phyloP scores from a whole-genome alignment of 2,888 invertebrate genomes.

The Oligia strigilis region DNA sequence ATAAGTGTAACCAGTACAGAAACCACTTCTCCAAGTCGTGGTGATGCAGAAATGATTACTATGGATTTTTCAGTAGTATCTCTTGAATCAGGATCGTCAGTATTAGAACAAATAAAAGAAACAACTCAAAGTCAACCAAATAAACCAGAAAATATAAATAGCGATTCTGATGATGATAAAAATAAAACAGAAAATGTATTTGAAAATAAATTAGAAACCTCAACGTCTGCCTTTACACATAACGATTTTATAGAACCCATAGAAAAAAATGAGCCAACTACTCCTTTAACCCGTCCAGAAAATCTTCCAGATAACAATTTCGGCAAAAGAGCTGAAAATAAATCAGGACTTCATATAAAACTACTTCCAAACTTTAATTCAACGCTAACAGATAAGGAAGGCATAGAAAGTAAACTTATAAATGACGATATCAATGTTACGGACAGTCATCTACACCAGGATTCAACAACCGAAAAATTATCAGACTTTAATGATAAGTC shows the following conservation, averaged over 20 bases:
- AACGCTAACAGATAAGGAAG: slow-evolving; percentile 4
- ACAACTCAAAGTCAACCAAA: slow-evolving; percentile 5
- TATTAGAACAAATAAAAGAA: slow-evolving; percentile 51
- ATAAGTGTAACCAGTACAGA: slow-evolving; percentile 33
- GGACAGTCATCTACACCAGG: slow-evolving; percentile 31
- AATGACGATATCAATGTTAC: slow-evolving; percentile 38
- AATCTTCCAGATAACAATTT: neutral
- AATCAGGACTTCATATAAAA: slow-evolving; percentile 25
- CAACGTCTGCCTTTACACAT: slow-evolving; percentile 21
- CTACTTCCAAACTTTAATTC: slow-evolving; percentile 18
- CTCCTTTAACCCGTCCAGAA: neutral
- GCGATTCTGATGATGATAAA: neutral
- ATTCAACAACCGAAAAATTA: slow-evolving; percentile 62
- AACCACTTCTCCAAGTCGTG: slow-evolving; percentile 44
- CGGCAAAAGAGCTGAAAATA: neutral
- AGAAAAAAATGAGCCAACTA: slow-evolving; percentile 18
- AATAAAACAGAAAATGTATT: neutral
- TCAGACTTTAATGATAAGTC: slow-evolving; percentile 66
- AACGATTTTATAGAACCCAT: slow-evolving; percentile 3
- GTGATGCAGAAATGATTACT: slow-evolving; percentile 66
- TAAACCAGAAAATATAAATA: neutral
- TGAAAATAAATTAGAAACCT: slow-evolving; percentile 21
- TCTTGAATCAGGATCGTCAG: slow-evolving; percentile 74
- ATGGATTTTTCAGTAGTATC: slow-evolving; percentile 62
- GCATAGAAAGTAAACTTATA: neutral